Base-by-base conservation (phyloP, 1,140 invertebrate species). In the Onthophagus taurus region DNA sequence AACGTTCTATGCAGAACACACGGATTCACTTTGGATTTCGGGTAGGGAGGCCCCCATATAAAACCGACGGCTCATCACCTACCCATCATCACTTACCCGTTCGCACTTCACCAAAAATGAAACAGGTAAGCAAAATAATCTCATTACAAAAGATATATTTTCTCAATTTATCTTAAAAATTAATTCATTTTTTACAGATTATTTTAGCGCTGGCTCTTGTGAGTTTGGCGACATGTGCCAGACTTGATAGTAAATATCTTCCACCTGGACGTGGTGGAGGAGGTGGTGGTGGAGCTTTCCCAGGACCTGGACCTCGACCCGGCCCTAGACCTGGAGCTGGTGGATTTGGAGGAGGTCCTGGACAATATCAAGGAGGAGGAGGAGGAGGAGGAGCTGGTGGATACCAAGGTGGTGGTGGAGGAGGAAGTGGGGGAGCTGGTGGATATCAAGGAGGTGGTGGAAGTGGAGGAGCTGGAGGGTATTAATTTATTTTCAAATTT, bases 191-290 rank as follows among this genome's bases (percentile, higher is more conserved):
- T 18, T 41, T 41, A 18, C 38, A 41, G 38, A 4, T 41, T 2
- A 9, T 41, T 23, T 29, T 41, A 29, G 21, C 24, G n/a, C 11
- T 41, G 11, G 38, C 24, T 21, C 38, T 41, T 6, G 11, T 41
- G 23, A 29, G 38, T 17, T 21, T 21, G 8, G 38, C 38, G 7
- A 41, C 38, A 17, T 41, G 38, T 41, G 38, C 12, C n/a, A 21
- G 38, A 8, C 16, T 41, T 13, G 38, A 41, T 17, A 41, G 23
- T 26, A 41, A 7, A 8, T 41, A 41, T 9, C 17, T 41, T 2
- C 38, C 38, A 5, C 38, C 38, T 14, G 9, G 21, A 26, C 16
- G 38, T n/a, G 38, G 38, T 16, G 21, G 38, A 26, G 21, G 21
- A 11, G 38, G 38, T 4, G 38, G 21, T 7, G 38, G 38, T 17